Conservation (phyloP, 2,888 invertebrate genomes). For the Colostygia pectinataria region DNA sequence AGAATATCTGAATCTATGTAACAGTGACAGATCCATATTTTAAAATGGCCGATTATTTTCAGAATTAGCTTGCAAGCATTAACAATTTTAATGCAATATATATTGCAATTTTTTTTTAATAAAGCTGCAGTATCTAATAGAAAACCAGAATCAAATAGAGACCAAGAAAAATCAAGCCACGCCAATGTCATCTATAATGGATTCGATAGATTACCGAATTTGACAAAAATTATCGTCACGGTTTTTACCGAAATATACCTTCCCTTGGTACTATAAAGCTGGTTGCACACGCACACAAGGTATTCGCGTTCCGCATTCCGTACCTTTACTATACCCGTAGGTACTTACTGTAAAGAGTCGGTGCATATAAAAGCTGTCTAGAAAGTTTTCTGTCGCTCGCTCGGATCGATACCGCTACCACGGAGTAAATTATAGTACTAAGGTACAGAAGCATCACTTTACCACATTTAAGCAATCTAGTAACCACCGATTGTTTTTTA, state of each 20-base stretch:
- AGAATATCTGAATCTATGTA: too few relatives aligned
- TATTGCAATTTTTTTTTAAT: too few relatives aligned
- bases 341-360: conserved; percentile 74
- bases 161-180: too few relatives aligned
- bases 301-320: conserved; percentile 38
- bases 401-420: conserved; percentile 72
- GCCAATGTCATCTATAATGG: too few relatives aligned
- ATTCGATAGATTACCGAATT: too few relatives aligned
- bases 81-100: too few relatives aligned
- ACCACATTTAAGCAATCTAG: neutral
- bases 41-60: too few relatives aligned
- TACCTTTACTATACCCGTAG: conserved; percentile 45
- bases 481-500: too few relatives aligned
- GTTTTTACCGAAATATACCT: conserved; percentile 14
- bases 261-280: conserved; percentile 20
- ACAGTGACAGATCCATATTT: too few relatives aligned
- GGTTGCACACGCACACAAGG: conserved; percentile 33
- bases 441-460: conserved; percentile 9
- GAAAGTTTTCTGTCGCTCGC: conserved; percentile 82
- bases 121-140: too few relatives aligned
- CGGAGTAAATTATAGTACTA: conserved; percentile 7
- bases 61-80: too few relatives aligned
- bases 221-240: conserved; percentile 11
- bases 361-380: conserved; percentile 84
- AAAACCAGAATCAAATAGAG: too few relatives aligned